Evolutionary conservation across 2,113 vertebrate species (phyloP).

Genomic region (Silurus glanis): DNA sequence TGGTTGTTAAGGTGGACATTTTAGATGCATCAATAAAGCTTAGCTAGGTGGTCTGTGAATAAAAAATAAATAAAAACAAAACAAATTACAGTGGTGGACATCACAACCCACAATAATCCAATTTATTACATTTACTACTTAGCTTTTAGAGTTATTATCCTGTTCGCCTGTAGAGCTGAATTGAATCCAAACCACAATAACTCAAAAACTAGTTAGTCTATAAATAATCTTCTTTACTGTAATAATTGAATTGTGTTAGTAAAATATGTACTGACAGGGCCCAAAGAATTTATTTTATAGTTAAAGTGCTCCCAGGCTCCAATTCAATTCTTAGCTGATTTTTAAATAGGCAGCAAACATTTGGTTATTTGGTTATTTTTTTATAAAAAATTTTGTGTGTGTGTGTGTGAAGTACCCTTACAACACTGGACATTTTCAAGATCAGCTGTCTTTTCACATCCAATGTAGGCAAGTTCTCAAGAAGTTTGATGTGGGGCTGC

Average conservation of each 20-base stretch:
- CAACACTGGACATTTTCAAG: neutral
- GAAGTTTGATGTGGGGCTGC: constrained; percentile 11
- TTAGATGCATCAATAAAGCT: neutral
- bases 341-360: neutral
- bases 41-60: neutral
- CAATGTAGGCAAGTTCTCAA: neutral
- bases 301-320: neutral
- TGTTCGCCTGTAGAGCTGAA: neutral
- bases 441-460: neutral
- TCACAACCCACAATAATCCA: neutral
- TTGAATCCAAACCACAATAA: neutral
- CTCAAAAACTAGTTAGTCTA: neutral
- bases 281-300: neutral
- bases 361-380: neutral
- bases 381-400: neutral
- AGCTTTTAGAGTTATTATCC: neutral
- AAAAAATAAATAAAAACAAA: no score
- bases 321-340: neutral
- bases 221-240: neutral
- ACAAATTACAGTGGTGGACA: neutral
- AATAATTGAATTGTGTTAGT: neutral
- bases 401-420: neutral
- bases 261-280: neutral
- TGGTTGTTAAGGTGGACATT: neutral
- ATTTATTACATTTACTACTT: neutral